Evolutionary conservation across 2,888 invertebrate species (phyloP), one percentile per base, ranked within the genome.

Genomic region (Andrena trimmerana): DNA sequence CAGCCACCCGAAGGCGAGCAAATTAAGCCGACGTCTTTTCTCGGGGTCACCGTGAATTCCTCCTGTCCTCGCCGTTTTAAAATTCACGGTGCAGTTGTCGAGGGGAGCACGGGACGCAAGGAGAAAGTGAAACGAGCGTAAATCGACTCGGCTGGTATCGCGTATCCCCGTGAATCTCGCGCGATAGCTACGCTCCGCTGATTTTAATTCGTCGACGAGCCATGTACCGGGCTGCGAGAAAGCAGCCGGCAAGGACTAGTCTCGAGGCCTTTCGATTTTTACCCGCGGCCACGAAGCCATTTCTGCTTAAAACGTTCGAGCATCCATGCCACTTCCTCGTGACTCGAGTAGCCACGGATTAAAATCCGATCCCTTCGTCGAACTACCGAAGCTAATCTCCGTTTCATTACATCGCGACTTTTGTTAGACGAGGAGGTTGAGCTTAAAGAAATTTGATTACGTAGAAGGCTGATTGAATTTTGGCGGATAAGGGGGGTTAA

Each of bases 51-150:
- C 72, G 66, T 59, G 60, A 72, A 52, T 67, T 72, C 77, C 77
- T 66, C 52, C 27, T 16, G 71, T 36, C 60, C 24, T 13, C 29
- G 16, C 10, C 29, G 59, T 67, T 72, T 42, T 72, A 60, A 78
- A 72, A 78, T 78, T 78, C 77, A 66, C 77, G 36, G 10, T 27
- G 57, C 66, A 57, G 10, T 59, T 3, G 48, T 10, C 57, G 74
- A 36, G 68, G 68, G 73, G 62, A 73, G 54, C 36, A 24, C 31
- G 31, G 52, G 27, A 63, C 67, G 62, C 54, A 68, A 54, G 68
- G 78, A 68, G 78, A 78, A 78, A 74, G 78, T 72, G 78, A 73
- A 68, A 68, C 74, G 73, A 67, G 73, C 73, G 27, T 67, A 73
- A 73, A 60, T 36, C 31, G 67, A 66, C 67, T 60, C 60, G 52